Conservation (phyloP, 2,888 invertebrate species). For the Ophioninae sp. region DNA sequence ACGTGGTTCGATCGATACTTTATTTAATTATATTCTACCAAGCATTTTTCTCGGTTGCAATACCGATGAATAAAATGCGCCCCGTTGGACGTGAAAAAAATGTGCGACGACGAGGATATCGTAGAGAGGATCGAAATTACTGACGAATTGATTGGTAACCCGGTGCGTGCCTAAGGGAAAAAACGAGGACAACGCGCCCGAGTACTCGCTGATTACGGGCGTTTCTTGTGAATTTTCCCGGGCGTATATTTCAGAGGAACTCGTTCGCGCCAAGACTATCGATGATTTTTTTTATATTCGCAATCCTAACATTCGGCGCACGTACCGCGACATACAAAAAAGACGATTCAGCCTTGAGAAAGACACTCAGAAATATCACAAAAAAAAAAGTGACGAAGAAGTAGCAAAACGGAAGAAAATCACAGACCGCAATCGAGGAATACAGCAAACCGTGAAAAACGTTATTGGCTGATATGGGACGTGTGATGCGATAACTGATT, state of each 20-base stretch:
- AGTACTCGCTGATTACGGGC: conserved; percentile 49
- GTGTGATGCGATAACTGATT: too few species aligned
- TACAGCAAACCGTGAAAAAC: background rate
- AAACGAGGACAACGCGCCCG: background rate
- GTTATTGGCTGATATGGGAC: too few species aligned
- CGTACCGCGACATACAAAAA: conserved; percentile 27
- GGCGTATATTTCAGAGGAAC: conserved; percentile 18
- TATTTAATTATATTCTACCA: too few species aligned
- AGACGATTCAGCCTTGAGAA: conserved; percentile 36
- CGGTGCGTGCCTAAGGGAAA: background rate
- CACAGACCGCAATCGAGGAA: background rate
- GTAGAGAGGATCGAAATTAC: background rate
- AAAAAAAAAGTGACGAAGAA: background rate
- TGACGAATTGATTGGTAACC: conserved; percentile 49
- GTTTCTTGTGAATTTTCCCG: conserved; percentile 49
- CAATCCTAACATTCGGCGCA: conserved; percentile 33
- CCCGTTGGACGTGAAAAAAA: background rate
- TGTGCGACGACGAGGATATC: background rate
- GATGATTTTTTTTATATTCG: conserved; percentile 20
- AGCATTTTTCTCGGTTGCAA: background rate
- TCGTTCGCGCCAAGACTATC: conserved; percentile 24
- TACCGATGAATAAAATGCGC: too few species aligned
- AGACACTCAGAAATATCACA: conserved; percentile 6
- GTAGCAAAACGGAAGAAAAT: conserved; percentile 4
- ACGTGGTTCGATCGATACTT: too few species aligned